These are phyloP conservation scores for Drosophila kurseongensis DNA, from an alignment of 1,140 invertebrate species.

Conservation along the genomic window DNA sequence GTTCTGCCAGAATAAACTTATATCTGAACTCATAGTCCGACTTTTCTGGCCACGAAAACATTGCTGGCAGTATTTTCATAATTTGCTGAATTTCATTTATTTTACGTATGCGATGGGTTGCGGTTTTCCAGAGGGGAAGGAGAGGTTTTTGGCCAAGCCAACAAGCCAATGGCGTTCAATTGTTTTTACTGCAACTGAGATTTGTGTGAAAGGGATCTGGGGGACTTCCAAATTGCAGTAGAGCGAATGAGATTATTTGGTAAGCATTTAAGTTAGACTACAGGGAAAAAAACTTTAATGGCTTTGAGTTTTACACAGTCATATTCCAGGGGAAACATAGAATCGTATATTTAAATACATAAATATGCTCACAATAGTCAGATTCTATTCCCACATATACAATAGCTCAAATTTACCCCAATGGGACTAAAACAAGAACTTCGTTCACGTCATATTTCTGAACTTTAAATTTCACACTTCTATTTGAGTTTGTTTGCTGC, in stretches of 20 bases:
- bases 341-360: too few relatives aligned
- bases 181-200: conserved; percentile 15
- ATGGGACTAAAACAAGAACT: neutral
- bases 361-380: too few relatives aligned
- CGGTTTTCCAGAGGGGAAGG: neutral
- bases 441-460: neutral
- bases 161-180: conserved; percentile 6
- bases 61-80: conserved; percentile 7
- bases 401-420: neutral
- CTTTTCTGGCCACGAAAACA: neutral
- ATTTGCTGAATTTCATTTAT: conserved; percentile 3
- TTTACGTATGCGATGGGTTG: conserved; percentile 7
- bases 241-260: neutral
- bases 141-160: neutral
- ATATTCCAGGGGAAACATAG: too few relatives aligned
- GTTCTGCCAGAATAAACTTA: too few relatives aligned
- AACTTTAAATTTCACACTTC: neutral
- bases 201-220: conserved; percentile 2
- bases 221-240: neutral
- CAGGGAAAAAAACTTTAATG: neutral
- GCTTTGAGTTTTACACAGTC: too few relatives aligned
- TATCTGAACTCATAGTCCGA: too few relatives aligned
- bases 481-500: conserved; percentile 23
- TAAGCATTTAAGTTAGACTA: neutral
- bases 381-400: too few relatives aligned